Evolutionary conservation across 64 coral and sea anemone species (phyloP).

Genomic region (Montipora capricornis): DNA sequence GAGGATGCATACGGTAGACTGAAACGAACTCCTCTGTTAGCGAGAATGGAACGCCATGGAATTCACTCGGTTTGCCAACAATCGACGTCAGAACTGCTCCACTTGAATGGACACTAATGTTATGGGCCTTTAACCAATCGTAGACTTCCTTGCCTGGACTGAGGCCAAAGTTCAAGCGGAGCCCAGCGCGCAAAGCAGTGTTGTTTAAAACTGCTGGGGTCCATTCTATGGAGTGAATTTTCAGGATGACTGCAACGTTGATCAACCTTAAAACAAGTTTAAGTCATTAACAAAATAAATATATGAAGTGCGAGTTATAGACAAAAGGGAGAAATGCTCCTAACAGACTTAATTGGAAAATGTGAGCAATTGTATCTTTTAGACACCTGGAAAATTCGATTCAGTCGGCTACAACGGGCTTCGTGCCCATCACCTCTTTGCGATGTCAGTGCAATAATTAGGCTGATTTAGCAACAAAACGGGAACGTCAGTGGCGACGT

Average conservation of each 20-base stretch:
- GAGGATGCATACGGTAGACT: conserved; percentile 87
- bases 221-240: conserved; percentile 90
- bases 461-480: too few species aligned
- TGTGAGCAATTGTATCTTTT: too few species aligned
- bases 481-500: too few species aligned
- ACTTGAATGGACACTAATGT: conserved; percentile 36
- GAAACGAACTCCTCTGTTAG: conserved; percentile 87
- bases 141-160: conserved; percentile 67
- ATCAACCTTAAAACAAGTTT: conserved; percentile 34
- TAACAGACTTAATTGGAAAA: too few species aligned
- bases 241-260: conserved; percentile 72
- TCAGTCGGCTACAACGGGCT: too few species aligned
- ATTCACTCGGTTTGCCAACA: conserved; percentile 59
- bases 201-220: conserved; percentile 85
- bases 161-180: conserved; percentile 75
- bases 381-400: too few species aligned
- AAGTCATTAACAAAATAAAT: background rate
- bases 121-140: conserved; percentile 57
- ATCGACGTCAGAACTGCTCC: conserved; percentile 48
- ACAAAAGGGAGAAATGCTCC: too few species aligned
- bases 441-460: too few species aligned
- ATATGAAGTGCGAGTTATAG: too few species aligned
- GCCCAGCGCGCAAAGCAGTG: conserved; percentile 64
- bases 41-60: conserved; percentile 69
- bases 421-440: too few species aligned